Evolutionary conservation across 2,113 vertebrate genomes (phyloP).

Genomic region (Anoura caudifer): DNA sequence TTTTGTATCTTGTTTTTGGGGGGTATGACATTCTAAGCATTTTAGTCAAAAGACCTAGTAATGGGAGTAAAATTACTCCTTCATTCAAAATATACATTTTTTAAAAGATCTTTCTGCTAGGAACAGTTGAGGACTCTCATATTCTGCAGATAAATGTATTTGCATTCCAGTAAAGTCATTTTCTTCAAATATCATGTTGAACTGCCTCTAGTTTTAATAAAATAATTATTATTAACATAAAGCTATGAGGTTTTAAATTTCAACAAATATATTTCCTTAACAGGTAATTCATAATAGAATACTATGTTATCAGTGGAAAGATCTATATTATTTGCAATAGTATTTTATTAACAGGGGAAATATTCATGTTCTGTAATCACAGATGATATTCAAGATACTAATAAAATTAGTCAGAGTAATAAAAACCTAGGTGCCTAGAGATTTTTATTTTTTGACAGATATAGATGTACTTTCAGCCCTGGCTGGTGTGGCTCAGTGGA

Average conservation of each 20-base stretch:
- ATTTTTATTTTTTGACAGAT: not conserved
- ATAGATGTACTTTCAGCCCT: not conserved
- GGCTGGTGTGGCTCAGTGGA: too few species aligned
- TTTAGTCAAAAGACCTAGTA: not conserved
- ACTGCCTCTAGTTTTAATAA: slow-evolving; percentile 11
- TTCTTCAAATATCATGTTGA: not conserved
- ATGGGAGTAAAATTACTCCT: not conserved
- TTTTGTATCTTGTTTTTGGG: not conserved
- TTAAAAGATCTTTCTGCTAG: not conserved
- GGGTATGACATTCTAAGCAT: not conserved
- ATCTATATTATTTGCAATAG: not conserved
- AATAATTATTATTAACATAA: slow-evolving; percentile 4
- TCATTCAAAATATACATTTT: not conserved
- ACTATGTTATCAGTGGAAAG: not conserved
- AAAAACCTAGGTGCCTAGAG: not conserved
- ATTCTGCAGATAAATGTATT: not conserved
- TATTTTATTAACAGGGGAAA: slow-evolving; percentile 15
- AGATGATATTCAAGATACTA: not conserved
- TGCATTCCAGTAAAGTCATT: not conserved
- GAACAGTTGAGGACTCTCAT: not conserved
- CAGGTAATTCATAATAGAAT: slow-evolving; percentile 22
- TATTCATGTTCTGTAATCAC: not conserved
- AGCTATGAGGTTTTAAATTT: not conserved
- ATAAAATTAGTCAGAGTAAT: slow-evolving; percentile 31
- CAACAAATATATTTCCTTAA: not conserved